Evolutionary conservation across 2,113 vertebrate genomes (phyloP).

Genomic region (Nycticorax nycticorax): DNA sequence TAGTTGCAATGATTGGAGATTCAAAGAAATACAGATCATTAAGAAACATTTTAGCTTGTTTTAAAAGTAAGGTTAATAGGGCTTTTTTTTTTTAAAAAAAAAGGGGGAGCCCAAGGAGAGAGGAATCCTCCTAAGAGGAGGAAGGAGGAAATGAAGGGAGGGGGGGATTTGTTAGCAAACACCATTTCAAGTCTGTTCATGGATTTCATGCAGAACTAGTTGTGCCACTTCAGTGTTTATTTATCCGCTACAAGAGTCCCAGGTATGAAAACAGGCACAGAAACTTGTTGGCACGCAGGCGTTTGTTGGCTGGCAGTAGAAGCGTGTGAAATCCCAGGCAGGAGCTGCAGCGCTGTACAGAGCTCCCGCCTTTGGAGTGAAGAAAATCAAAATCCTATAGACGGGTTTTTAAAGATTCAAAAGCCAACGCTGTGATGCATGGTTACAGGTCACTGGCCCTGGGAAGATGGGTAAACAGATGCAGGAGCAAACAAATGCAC

Average conservation of each 20-base stretch:
- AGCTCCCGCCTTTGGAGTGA: neutral
- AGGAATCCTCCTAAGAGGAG: neutral
- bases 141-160: neutral
- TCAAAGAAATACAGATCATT: neutral
- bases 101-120: neutral
- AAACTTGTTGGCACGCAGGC: neutral
- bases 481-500: neutral
- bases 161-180: neutral
- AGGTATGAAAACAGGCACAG: neutral
- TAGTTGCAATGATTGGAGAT: neutral
- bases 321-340: neutral
- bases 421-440: neutral
- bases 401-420: neutral
- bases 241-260: neutral
- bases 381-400: neutral
- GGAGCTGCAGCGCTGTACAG: neutral
- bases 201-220: neutral
- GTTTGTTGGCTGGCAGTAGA: neutral
- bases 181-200: neutral
- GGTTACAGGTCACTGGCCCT: neutral
- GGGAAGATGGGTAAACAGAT: neutral
- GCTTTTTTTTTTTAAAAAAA: neutral
- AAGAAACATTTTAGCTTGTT: neutral
- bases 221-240: slow-evolving; percentile 28
- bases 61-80: neutral